A percentile compares a stretch with the other conserved stretches of the same genome.
Evolutionary conservation across 2,113 vertebrate genomes (phyloP).

Genomic region (Pseudorectes ferrugineus): DNA sequence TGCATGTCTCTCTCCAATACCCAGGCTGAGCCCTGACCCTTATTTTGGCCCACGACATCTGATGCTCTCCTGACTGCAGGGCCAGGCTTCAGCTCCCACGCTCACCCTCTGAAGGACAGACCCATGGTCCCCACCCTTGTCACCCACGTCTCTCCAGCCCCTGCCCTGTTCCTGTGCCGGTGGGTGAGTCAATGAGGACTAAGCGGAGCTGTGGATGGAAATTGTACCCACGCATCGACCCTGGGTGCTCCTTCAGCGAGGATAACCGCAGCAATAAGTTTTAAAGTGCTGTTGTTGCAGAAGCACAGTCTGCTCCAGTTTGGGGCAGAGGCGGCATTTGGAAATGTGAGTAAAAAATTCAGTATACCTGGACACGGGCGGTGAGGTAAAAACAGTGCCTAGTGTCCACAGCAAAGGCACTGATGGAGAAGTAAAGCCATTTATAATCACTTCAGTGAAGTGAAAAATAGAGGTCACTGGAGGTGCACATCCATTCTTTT

Average conservation of each 20-base stretch:
- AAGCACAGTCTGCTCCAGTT: not conserved
- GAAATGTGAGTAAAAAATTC: not conserved
- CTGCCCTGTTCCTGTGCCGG: accelerated
- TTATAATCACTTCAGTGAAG: slow-evolving; percentile 23
- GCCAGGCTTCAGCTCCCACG: not conserved
- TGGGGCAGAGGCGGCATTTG: accelerated
- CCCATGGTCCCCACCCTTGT: not conserved
- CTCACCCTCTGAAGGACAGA: not conserved
- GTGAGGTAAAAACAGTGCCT: not conserved
- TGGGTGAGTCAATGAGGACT: not conserved
- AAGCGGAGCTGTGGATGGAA: not conserved
- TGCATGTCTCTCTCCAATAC: not conserved
- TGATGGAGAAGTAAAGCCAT: slow-evolving; percentile 6
- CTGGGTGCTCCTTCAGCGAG: accelerated
- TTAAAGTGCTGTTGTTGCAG: not conserved
- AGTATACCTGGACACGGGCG: not conserved
- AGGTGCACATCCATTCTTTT: not conserved
- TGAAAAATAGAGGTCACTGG: slow-evolving; percentile 47
- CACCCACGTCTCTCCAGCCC: not conserved
- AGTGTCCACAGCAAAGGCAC: not conserved
- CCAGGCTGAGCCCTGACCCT: not conserved
- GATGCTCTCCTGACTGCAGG: not conserved
- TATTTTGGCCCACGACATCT: not conserved
- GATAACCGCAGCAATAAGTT: not conserved
- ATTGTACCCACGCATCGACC: accelerated